phyloP scores from a whole-genome alignment of 2,888 invertebrate genomes.

The Mactromeris polynyma region DNA sequence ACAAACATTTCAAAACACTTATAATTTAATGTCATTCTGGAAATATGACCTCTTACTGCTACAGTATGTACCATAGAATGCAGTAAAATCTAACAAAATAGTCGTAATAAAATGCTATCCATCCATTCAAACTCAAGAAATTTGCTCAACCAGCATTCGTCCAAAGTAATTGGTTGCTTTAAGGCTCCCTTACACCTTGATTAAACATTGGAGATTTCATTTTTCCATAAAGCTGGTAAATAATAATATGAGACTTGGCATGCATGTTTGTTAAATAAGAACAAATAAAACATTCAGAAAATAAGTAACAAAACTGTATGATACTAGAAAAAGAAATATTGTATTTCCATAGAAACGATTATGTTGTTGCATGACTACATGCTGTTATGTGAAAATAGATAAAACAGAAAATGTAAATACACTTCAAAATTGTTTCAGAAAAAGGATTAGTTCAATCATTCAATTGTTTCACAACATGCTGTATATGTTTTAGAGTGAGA shows the following conservation, averaged over 20 bases:
- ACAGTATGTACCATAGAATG: no score
- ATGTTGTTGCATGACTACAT: conserved; percentile 17
- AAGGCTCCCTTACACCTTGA: no score
- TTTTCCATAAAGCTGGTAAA: conserved; percentile 1
- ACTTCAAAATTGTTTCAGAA: not conserved
- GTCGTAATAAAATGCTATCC: no score
- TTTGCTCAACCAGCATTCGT: no score
- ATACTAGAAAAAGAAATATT: not conserved
- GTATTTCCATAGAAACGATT: not conserved
- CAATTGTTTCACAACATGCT: conserved; percentile 5
- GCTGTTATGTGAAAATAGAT: not conserved
- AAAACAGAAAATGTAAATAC: not conserved
- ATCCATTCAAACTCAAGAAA: no score
- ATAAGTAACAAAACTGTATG: not conserved
- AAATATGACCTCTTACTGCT: no score
- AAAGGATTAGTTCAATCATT: not conserved
- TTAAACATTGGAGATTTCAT: not conserved
- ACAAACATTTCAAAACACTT: no score
- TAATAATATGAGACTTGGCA: not conserved
- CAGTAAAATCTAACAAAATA: no score
- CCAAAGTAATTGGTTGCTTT: no score
- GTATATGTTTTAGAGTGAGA: not conserved
- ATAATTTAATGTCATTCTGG: no score
- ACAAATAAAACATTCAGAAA: conserved; percentile 15
- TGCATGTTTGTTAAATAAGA: not conserved